Base-by-base conservation (phyloP, 2,888 invertebrate genomes). In the Emmelina monodactyla region DNA sequence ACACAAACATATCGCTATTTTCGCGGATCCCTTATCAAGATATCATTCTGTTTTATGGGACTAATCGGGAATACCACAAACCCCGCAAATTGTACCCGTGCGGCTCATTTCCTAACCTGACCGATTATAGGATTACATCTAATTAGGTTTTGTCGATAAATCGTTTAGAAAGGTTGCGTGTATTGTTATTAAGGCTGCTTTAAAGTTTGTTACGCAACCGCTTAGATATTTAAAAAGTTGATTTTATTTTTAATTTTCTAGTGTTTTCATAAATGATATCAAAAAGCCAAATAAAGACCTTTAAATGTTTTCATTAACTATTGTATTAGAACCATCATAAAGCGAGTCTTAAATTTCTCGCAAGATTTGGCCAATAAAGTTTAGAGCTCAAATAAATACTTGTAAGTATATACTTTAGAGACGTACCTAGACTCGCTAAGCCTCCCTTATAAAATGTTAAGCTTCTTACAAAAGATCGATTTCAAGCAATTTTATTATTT, bases 131-230 rank as follows among this genome's bases (percentile, higher is more conserved):
- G 78, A 75, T 75, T 76, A 68, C 66, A 48, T 55, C 67, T 79
- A 79, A 79, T 79, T 76, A 78, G 65, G 75, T 73, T 73, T 75
- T 73, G 68, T 67, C 68, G 57, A 72, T 76, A 75, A 61, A 64
- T 58, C 54, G 56, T 59, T 54, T 56, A 55, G 51, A 55, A 58
- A 63, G 58, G 57, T 44, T 49, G 40, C 41, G 42, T 39, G 41
- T 47, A 47, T 45, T 37, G 29, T 14, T 39, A 30, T 25, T 4
- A 25, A 25, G 11, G 25, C 25, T 25, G 11, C n/a, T n/a, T n/a
- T n/a, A n/a, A n/a, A n/a, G n/a, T n/a, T n/a, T n/a, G n/a, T n/a
- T n/a, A n/a, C n/a, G n/a, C n/a, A n/a, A n/a, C n/a, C n/a, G n/a
- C n/a, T n/a, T n/a, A n/a, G n/a, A n/a, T n/a, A n/a, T n/a, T n/a